Conservation (phyloP, 1,140 invertebrate genomes). For the Solenopsis invicta region DNA sequence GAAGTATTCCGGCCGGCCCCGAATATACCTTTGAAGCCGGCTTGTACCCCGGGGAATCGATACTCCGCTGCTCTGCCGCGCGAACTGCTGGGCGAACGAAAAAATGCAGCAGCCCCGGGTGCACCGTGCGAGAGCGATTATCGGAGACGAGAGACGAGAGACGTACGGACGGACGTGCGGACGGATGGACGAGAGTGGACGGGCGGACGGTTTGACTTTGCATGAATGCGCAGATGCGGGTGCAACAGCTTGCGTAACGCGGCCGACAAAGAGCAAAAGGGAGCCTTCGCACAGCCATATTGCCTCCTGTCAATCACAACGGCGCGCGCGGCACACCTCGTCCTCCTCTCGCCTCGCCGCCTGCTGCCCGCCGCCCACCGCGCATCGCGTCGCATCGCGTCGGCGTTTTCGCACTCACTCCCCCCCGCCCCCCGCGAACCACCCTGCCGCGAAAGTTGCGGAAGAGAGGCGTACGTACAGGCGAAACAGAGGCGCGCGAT, state of each 20-base stretch:
- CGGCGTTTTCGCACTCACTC: constrained; percentile 57
- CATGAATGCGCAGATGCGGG: constrained; percentile 87
- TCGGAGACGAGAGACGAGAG: constrained; percentile 80
- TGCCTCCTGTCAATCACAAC: constrained; percentile 87
- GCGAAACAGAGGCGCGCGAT: constrained; percentile 48
- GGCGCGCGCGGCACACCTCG: constrained; percentile 75
- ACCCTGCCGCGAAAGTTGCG: constrained; percentile 54
- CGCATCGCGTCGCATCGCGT: constrained; percentile 16
- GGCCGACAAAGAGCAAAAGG: constrained; percentile 85
- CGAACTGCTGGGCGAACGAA: constrained; percentile 68
- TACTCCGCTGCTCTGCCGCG: constrained; percentile 63
- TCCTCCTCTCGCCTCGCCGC: too few relatives aligned
- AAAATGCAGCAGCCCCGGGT: constrained; percentile 73
- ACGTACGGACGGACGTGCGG: constrained; percentile 77
- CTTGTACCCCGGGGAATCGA: constrained; percentile 74
- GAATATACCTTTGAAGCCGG: constrained; percentile 71
- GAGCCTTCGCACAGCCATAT: constrained; percentile 83
- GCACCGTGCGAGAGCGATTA: constrained; percentile 79
- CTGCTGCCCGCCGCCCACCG: too few relatives aligned
- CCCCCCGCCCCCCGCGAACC: not conserved
- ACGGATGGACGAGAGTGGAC: constrained; percentile 80
- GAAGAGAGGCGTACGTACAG: constrained; percentile 54
- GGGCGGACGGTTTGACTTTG: constrained; percentile 86
- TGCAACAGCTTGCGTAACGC: constrained; percentile 88
- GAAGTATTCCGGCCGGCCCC: constrained; percentile 64